phyloP scores from a whole-genome alignment of 2,113 vertebrate species.

The Coptodon bakossiorum region DNA sequence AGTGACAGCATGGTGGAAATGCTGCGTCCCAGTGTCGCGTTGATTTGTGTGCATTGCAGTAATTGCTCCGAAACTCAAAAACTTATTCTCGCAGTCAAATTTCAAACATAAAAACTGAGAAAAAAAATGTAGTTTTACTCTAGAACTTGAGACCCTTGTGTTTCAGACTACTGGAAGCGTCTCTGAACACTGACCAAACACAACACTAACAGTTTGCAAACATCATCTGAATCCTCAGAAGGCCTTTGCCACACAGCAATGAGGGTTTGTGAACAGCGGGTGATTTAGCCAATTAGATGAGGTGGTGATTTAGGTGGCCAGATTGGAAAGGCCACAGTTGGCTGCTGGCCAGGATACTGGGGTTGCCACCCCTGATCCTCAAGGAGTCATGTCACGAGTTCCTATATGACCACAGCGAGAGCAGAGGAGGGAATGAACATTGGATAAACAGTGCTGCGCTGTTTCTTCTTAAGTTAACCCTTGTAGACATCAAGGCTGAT shows the following conservation, averaged over 20 bases:
- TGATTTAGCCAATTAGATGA: conserved; percentile 75
- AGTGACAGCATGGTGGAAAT: conserved; percentile 56
- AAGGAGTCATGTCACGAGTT: conserved; percentile 46
- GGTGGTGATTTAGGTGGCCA: conserved; percentile 72
- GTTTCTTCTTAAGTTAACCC: background rate
- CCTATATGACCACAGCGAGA: conserved; percentile 54
- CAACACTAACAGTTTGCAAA: conserved; percentile 59
- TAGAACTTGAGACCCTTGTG: background rate
- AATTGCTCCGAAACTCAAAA: conserved; percentile 54
- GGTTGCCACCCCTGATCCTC: conserved; percentile 67
- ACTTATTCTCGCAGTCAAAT: conserved; percentile 14
- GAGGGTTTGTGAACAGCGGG: conserved; percentile 62
- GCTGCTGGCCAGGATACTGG: conserved; percentile 67
- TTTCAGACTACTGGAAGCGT: background rate
- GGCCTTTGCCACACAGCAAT: conserved; percentile 55
- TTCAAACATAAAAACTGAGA: background rate
- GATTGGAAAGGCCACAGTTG: conserved; percentile 71
- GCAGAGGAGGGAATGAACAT: background rate
- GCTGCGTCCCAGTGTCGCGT: conserved; percentile 34
- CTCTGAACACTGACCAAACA: conserved; percentile 35
- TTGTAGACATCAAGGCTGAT: background rate
- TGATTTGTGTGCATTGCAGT: conserved; percentile 64
- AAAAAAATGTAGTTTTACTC: background rate
- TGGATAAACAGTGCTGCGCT: background rate
- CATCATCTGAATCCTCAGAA: conserved; percentile 58